Percentiles rank a stretch among this genome's conserved stretches.
Evolutionary conservation across 2,888 invertebrate species (phyloP).

Genomic region (Phyllotreta striolata): DNA sequence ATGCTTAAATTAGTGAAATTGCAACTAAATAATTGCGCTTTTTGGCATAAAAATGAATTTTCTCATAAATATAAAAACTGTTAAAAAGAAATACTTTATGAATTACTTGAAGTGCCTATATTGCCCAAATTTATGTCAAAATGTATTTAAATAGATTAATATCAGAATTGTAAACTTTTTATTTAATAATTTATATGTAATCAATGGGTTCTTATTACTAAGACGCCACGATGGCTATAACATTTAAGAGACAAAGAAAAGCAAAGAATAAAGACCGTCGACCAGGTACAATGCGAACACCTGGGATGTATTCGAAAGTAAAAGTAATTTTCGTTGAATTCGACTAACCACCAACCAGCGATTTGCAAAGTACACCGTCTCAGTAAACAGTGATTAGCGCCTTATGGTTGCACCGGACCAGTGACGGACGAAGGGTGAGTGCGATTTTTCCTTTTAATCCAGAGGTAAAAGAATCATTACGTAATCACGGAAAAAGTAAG

Average conservation of each 20-base stretch:
- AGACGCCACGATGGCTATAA: no score
- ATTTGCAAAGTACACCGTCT: conserved; percentile 13
- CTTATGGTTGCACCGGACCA: not conserved
- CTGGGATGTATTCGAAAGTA: conserved; percentile 55
- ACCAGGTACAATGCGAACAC: conserved; percentile 12
- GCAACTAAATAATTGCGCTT: no score
- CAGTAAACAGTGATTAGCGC: conserved; percentile 3
- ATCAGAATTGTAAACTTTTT: no score
- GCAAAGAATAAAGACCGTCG: conserved; percentile 38
- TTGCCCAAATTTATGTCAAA: no score
- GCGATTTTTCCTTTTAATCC: not conserved
- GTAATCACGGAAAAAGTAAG: conserved; percentile 31
- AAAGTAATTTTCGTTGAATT: conserved; percentile 52
- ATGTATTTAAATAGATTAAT: no score
- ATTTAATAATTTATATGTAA: no score
- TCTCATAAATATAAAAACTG: no score
- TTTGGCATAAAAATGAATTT: no score
- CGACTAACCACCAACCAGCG: conserved; percentile 14
- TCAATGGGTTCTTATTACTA: no score
- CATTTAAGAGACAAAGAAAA: conserved; percentile 45
- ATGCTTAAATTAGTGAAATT: no score
- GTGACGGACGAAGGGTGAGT: not conserved
- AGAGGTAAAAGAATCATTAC: conserved; percentile 19
- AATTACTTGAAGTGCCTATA: no score
- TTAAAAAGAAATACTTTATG: no score